Percentiles rank a stretch among this genome's conserved stretches.
Evolutionary conservation across 1,140 invertebrate genomes (phyloP).

Genomic region (Drosophila teissieri): DNA sequence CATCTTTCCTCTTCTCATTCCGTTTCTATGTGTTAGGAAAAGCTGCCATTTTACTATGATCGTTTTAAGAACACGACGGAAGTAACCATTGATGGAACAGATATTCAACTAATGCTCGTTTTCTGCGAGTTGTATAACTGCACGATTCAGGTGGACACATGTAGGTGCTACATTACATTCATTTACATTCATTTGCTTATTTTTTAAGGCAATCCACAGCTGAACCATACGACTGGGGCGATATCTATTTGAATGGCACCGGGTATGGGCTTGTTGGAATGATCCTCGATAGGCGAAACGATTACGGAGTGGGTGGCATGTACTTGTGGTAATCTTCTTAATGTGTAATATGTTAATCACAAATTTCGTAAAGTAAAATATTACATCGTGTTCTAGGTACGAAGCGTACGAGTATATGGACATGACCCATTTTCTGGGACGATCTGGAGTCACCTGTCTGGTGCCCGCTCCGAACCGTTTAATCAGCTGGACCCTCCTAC

Average conservation of each 20-base stretch:
- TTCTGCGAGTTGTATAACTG: conserved; percentile 74
- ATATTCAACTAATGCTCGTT: conserved; percentile 51
- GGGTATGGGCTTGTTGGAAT: conserved; percentile 64
- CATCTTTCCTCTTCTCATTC: too few relatives aligned
- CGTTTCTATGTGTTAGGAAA: conserved; percentile 17
- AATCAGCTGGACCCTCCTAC: conserved; percentile 69
- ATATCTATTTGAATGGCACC: conserved; percentile 57
- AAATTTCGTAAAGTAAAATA: too few relatives aligned
- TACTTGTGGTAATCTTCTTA: conserved; percentile 48
- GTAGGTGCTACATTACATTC: conserved; percentile 31
- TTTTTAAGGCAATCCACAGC: conserved; percentile 13
- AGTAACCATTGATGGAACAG: conserved; percentile 65
- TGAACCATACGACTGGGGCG: conserved; percentile 65
- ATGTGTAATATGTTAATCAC: too few relatives aligned
- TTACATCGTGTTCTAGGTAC: conserved; percentile 19
- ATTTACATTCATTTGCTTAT: background rate
- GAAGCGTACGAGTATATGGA: conserved; percentile 61
- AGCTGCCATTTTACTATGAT: conserved; percentile 40
- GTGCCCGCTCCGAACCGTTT: conserved; percentile 62
- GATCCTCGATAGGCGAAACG: conserved; percentile 53
- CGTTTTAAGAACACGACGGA: conserved; percentile 18
- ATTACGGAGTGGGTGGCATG: conserved; percentile 61
- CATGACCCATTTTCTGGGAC: conserved; percentile 63
- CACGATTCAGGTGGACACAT: conserved; percentile 61
- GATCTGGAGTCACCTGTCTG: conserved; percentile 72